phyloP scores from a whole-genome alignment of 1,140 invertebrate genomes.

The Aphidius gifuensis region DNA sequence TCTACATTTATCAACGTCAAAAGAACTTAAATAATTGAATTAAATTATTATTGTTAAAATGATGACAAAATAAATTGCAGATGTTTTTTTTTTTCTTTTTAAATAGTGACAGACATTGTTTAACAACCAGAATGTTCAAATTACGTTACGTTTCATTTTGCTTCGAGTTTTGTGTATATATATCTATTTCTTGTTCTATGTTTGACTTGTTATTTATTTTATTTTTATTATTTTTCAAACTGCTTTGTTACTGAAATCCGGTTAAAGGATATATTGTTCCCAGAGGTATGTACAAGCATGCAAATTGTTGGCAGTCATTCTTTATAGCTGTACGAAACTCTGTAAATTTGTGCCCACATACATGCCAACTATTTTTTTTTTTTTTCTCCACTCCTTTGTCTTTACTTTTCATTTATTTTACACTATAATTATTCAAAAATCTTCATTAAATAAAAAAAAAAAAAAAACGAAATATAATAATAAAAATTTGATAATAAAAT shows the following conservation, averaged over 20 bases:
- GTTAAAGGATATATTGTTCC: conserved; percentile 8
- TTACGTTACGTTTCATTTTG: too few species aligned
- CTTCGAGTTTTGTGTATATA: too few species aligned
- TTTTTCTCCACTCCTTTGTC: background rate
- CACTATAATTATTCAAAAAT: too few species aligned
- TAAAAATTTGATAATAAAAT: too few species aligned
- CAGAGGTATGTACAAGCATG: conserved; percentile 13
- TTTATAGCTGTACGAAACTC: conserved; percentile 2
- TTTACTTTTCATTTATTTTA: background rate
- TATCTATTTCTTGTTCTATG: background rate
- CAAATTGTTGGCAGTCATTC: conserved; percentile 15
- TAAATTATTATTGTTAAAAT: background rate
- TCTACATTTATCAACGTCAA: too few species aligned
- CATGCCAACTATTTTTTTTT: background rate
- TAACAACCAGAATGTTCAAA: too few species aligned
- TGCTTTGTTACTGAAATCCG: conserved; percentile 7
- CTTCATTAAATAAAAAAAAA: too few species aligned
- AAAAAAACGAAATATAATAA: too few species aligned
- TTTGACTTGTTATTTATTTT: background rate
- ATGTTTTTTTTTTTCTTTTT: background rate
- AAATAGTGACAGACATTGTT: too few species aligned
- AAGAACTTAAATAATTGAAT: too few species aligned
- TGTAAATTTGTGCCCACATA: background rate
- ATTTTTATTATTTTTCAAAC: background rate
- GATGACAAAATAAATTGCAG: background rate